Conservation (phyloP, 2,113 vertebrate genomes). For the Sinocyclocheilus maitianheensis region DNA sequence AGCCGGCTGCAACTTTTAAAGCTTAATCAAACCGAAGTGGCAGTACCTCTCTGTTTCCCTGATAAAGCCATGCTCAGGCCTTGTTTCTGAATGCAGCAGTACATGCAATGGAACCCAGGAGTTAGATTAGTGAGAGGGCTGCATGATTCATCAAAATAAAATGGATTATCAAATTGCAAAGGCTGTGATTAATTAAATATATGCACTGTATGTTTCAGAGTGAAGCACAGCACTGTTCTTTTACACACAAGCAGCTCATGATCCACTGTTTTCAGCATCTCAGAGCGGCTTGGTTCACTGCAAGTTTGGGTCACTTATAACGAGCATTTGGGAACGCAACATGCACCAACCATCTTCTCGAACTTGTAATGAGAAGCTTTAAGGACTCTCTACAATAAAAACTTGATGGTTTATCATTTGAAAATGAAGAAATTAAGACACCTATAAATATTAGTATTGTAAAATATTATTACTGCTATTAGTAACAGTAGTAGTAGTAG, state of each 20-base stretch:
- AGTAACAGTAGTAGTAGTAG: too few relatives aligned
- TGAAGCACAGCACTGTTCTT: background rate
- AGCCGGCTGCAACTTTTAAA: background rate
- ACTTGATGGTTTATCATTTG: too few relatives aligned
- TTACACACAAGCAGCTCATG: background rate
- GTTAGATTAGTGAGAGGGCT: background rate
- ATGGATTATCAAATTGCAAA: background rate
- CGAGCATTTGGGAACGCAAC: too few relatives aligned
- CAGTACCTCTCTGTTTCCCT: background rate
- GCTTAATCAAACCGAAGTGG: background rate
- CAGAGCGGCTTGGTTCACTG: too few relatives aligned
- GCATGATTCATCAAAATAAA: background rate
- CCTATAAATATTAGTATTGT: too few relatives aligned
- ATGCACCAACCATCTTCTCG: too few relatives aligned
- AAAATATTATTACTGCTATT: too few relatives aligned
- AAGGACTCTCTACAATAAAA: too few relatives aligned
- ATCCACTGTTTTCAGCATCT: background rate
- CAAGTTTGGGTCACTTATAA: too few relatives aligned
- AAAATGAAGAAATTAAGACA: too few relatives aligned
- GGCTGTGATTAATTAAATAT: background rate
- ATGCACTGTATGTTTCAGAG: background rate
- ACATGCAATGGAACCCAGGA: background rate
- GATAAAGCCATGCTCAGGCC: background rate
- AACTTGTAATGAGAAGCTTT: too few relatives aligned
- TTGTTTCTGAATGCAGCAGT: background rate